Conservation (phyloP, 2,888 invertebrate genomes). For the Ennomos quercinarius region DNA sequence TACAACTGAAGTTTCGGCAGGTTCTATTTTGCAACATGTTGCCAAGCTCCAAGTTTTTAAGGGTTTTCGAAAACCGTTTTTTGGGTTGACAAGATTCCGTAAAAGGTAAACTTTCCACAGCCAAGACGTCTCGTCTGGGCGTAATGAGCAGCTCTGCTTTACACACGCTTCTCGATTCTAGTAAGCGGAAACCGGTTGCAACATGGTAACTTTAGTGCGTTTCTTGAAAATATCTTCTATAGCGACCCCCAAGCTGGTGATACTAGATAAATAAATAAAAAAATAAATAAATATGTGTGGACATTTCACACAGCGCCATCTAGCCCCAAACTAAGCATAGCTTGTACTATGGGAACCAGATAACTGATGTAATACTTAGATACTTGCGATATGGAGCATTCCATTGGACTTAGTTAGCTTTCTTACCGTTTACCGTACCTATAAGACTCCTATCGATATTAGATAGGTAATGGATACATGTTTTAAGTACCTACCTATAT, state of each 20-base stretch:
- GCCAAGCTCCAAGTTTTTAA: constrained; percentile 4
- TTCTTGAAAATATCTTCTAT: constrained; percentile 29
- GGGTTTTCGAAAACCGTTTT: constrained; percentile 21
- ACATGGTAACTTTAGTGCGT: constrained; percentile 11
- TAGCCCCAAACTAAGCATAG: no score
- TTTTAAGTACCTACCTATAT: no score
- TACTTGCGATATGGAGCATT: constrained; percentile 15
- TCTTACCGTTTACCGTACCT: neutral
- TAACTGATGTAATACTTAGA: no score
- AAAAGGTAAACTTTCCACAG: constrained; percentile 56
- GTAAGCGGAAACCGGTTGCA: constrained; percentile 25
- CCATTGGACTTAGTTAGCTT: constrained; percentile 5
- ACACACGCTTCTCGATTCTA: constrained; percentile 23
- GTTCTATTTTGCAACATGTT: neutral
- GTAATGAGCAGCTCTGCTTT: constrained; percentile 25
- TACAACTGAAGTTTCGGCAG: neutral
- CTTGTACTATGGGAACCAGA: no score
- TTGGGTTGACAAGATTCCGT: constrained; percentile 50
- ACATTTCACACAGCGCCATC: no score
- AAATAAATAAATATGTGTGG: no score
- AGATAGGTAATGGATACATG: no score
- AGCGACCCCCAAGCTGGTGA: constrained; percentile 8
- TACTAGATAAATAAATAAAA: no score
- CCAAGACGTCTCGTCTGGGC: constrained; percentile 15
- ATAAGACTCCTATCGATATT: no score